A percentile compares a stretch with the other conserved stretches of the same genome.
Conservation (phyloP, 1,140 invertebrate genomes). For the Hyles euphorbiae region DNA sequence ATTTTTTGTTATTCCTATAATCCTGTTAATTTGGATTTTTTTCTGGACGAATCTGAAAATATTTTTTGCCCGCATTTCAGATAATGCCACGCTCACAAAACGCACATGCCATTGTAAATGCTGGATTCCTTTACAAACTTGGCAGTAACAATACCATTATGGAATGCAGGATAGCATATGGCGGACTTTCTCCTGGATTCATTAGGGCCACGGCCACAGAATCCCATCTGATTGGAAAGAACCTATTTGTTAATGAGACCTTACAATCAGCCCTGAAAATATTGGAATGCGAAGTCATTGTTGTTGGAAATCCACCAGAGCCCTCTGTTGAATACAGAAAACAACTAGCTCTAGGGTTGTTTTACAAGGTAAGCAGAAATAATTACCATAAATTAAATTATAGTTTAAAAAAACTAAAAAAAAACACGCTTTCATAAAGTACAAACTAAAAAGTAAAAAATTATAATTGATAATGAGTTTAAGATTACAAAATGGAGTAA, state of each 20-base stretch:
- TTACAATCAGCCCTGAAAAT: conserved; percentile 71
- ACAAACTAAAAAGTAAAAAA: too few species aligned
- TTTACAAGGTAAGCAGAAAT: conserved; percentile 77
- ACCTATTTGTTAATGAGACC: conserved; percentile 64
- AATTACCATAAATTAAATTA: conserved; percentile 28
- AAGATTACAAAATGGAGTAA: too few species aligned
- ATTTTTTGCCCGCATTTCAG: conserved; percentile 21
- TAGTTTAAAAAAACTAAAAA: too few species aligned
- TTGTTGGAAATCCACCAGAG: conserved; percentile 75
- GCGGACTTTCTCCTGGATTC: conserved; percentile 82
- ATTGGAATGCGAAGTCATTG: conserved; percentile 76
- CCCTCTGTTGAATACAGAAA: conserved; percentile 77
- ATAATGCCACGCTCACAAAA: conserved; percentile 47
- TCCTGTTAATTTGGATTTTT: too few species aligned
- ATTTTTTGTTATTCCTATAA: too few species aligned
- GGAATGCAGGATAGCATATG: conserved; percentile 68
- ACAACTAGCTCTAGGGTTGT: conserved; percentile 74
- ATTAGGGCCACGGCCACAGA: conserved; percentile 75
- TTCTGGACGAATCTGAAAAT: too few species aligned
- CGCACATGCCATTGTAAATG: conserved; percentile 41
- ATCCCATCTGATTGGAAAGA: conserved; percentile 74
- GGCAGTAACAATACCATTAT: conserved; percentile 16
- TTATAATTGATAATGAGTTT: too few species aligned
- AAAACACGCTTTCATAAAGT: too few species aligned
- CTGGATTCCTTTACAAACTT: conserved; percentile 42